phyloP scores from a whole-genome alignment of 2,797 vertebrate genomes.

The Ibycter americanus region DNA sequence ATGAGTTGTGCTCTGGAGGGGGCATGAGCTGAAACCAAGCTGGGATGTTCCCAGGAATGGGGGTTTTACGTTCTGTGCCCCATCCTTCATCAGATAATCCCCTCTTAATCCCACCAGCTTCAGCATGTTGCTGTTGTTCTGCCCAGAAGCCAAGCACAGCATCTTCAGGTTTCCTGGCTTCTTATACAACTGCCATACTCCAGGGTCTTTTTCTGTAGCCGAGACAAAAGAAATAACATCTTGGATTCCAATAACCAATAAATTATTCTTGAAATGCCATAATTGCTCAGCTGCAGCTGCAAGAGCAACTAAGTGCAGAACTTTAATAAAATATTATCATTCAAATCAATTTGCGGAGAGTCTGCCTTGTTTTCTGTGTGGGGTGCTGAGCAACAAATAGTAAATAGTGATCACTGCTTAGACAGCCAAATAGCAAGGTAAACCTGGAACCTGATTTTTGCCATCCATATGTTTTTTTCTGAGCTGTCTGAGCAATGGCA shows the following conservation, averaged over 20 bases:
- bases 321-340: constrained; percentile 33
- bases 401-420: neutral
- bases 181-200: neutral
- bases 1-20: neutral
- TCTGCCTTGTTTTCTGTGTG: neutral
- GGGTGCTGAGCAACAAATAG: neutral
- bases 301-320: constrained; percentile 3
- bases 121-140: neutral
- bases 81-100: neutral
- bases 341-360: constrained; percentile 34
- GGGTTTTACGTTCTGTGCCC: neutral
- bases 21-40: neutral
- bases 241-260: neutral
- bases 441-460: neutral
- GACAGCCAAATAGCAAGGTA: neutral
- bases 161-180: neutral
- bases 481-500: neutral
- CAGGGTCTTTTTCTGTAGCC: neutral
- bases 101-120: too few relatives aligned
- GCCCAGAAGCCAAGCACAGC: neutral
- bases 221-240: neutral
- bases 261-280: constrained; percentile 40
- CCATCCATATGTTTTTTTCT: too few relatives aligned
- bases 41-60: neutral
- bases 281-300: constrained; percentile 32